Evolutionary conservation across 2,888 invertebrate genomes (phyloP), one percentile per base, ranked within the genome.

Genomic region (Acleris literana): DNA sequence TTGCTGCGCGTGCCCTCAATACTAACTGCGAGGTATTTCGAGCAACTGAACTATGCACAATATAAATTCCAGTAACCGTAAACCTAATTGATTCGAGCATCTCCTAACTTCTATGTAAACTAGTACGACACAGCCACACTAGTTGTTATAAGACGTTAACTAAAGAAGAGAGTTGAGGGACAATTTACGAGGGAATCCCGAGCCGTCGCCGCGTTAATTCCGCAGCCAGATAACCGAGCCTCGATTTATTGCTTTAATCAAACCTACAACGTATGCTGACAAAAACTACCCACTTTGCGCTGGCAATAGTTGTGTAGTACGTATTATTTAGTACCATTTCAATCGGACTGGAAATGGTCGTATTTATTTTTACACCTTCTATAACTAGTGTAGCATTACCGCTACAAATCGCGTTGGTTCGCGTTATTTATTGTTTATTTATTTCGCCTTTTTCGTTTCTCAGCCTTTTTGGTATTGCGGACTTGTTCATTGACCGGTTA

Each of bases 221-320:
- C 80, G 74, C 78, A 77, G 77, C 81, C 81, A 84, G 88, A 89
- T 88, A 90, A 86, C 85, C 78, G 81, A 74, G 70, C 70, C 76
- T 76, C 84, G 82, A 89, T 90, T 90, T 90, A 89, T 89, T 81
- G 81, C 85, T 86, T 89, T 90, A 88, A 90, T 90, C 88, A 89
- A 89, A 87, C 83, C 80, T 79, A 79, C 80, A 81, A 76, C 82
- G 82, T 83, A 81, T 84, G 82, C 83, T 83, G 82, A 85, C 87
- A 87, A 87, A 88, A 88, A 88, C 82, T 84, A 81, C 79, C 76
- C 77, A 77, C 78, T 77, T 81, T 81, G 81, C 75, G 22, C 46
- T 18, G 22, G 18, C 57, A 20, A 44, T 57, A 57, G 57, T 57
- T 57, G 44, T 64, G 55, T 64, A 55, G 25, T 55, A 17, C 48